phyloP scores from a whole-genome alignment of 2,113 vertebrate species.

The Ariopsis seemanni region DNA sequence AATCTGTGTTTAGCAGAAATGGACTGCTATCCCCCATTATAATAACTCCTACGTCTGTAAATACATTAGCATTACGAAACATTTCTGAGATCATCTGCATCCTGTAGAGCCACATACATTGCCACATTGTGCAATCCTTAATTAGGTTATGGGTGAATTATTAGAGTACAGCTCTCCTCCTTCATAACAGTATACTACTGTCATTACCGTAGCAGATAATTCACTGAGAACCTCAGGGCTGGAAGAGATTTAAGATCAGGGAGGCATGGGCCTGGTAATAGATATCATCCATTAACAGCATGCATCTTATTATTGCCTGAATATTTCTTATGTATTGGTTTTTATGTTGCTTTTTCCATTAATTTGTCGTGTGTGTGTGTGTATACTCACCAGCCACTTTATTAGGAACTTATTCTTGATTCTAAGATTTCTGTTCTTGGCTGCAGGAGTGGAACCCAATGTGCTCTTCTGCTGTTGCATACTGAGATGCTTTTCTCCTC shows the following conservation, averaged over 20 bases:
- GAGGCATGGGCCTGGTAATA: conserved; percentile 64
- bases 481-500: too few relatives aligned
- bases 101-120: neutral
- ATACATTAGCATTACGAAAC: conserved; percentile 35
- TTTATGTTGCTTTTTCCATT: neutral
- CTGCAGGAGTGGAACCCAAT: too few relatives aligned
- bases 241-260: conserved; percentile 64
- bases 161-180: conserved; percentile 36
- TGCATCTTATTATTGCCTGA: conserved; percentile 28
- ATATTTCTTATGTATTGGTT: neutral
- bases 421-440: too few relatives aligned
- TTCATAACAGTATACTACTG: conserved; percentile 45
- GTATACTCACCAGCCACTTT: too few relatives aligned
- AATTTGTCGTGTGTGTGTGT: neutral
- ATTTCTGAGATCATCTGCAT: conserved; percentile 17
- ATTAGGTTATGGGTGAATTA: conserved; percentile 11
- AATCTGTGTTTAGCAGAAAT: conserved; percentile 16
- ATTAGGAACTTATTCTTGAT: too few relatives aligned
- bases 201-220: conserved; percentile 59
- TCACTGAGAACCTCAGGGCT: conserved; percentile 56
- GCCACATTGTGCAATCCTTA: conserved; percentile 14
- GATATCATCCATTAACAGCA: conserved; percentile 63
- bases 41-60: conserved; percentile 21
- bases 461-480: too few relatives aligned
- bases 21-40: neutral